Evolutionary conservation across 2,888 invertebrate species (phyloP).

Genomic region (Chloromyia formosa): DNA sequence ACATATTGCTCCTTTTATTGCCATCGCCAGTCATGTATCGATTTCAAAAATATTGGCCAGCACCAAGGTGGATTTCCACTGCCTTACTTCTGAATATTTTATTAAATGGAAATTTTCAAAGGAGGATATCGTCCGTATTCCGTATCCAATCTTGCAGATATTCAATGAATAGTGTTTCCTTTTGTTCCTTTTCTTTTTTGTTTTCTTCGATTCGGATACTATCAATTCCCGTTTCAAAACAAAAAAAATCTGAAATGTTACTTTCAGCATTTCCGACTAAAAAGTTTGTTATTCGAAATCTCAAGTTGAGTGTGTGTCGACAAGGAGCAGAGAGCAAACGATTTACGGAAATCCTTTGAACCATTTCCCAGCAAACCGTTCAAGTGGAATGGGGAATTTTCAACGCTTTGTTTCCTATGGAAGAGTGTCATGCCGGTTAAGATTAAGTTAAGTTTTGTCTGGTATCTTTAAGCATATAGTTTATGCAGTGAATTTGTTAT

Average conservation of each 20-base stretch:
- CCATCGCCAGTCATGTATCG: background rate
- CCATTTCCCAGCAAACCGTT: constrained; percentile 5
- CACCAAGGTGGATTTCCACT: constrained; percentile 13
- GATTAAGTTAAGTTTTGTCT: no score
- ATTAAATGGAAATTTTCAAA: constrained; percentile 23
- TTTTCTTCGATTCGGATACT: no score
- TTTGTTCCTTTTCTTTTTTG: no score
- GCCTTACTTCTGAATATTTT: constrained; percentile 17
- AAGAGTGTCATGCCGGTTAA: no score
- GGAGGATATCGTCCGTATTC: constrained; percentile 11
- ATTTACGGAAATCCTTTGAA: constrained; percentile 30
- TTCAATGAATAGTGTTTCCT: no score
- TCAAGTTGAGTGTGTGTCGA: no score
- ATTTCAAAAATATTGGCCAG: background rate
- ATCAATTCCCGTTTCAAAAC: no score
- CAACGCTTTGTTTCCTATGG: no score
- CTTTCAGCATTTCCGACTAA: background rate
- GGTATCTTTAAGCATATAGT: no score
- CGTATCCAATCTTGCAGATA: constrained; percentile 3
- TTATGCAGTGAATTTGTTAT: no score
- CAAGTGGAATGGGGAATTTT: constrained; percentile 20
- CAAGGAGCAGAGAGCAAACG: background rate
- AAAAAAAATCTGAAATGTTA: background rate
- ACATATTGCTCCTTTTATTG: no score
- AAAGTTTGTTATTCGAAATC: no score